Percentiles rank a stretch among this genome's conserved stretches.
phyloP scores from a whole-genome alignment of 2,888 invertebrate species.

The Anoncus sp. region DNA sequence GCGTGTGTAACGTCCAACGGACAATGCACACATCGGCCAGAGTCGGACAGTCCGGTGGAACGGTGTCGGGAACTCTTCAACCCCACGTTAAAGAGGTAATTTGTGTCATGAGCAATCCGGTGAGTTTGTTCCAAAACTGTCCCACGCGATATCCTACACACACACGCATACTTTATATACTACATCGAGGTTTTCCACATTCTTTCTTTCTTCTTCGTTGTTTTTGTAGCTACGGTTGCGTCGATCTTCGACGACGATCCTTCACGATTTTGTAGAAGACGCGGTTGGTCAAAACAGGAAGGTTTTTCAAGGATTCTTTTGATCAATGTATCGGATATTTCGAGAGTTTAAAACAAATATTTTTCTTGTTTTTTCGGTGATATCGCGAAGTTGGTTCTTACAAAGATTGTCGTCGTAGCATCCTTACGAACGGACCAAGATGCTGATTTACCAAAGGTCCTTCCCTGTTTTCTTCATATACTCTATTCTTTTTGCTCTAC shows the following conservation, averaged over 20 bases:
- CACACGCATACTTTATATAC: constrained; percentile 36
- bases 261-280: constrained; percentile 22
- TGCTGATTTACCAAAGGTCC: constrained; percentile 61
- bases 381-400: constrained; percentile 35
- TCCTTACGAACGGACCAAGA: constrained; percentile 44
- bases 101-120: constrained; percentile 77
- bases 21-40: constrained; percentile 29
- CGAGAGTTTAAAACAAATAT: constrained; percentile 29
- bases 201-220: neutral
- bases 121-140: constrained; percentile 61
- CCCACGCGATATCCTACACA: constrained; percentile 46
- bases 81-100: constrained; percentile 80
- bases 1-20: constrained; percentile 1
- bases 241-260: constrained; percentile 12
- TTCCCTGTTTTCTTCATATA: constrained; percentile 68
- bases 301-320: constrained; percentile 11
- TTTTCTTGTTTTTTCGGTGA: constrained; percentile 13
- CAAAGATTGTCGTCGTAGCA: constrained; percentile 46
- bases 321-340: constrained; percentile 21
- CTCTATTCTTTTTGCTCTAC: constrained; percentile 71
- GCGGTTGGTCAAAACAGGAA: neutral
- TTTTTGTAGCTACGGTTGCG: neutral
- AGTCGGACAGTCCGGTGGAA: constrained; percentile 51
- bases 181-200: neutral
- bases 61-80: constrained; percentile 32